phyloP scores from a whole-genome alignment of 2,888 invertebrate species.

The Orthonevra nobilis region DNA sequence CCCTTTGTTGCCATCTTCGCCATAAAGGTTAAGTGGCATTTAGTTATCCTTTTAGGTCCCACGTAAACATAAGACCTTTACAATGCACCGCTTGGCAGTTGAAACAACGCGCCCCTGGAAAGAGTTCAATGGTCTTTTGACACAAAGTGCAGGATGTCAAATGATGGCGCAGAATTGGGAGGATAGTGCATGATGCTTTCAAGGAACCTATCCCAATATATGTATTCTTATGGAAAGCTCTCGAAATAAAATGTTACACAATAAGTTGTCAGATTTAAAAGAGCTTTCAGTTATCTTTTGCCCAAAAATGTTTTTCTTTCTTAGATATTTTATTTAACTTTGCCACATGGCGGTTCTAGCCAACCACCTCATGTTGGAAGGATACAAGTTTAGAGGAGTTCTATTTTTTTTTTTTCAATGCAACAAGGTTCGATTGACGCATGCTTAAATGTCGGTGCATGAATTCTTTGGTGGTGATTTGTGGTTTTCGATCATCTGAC shows the following conservation, averaged over 20 bases:
- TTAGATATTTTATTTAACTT: background rate
- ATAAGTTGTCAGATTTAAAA: slow-evolving; percentile 20
- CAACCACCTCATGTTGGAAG: slow-evolving; percentile 9
- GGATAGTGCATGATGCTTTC: slow-evolving; percentile 30
- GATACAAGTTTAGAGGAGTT: background rate
- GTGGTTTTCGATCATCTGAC: slow-evolving; percentile 41
- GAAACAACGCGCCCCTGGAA: slow-evolving; percentile 13
- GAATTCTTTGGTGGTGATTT: background rate
- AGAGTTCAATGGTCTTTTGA: slow-evolving; percentile 80
- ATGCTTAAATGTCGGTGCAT: slow-evolving; percentile 14
- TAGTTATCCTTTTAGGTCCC: slow-evolving; percentile 50
- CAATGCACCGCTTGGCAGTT: slow-evolving; percentile 1
- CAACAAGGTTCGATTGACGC: slow-evolving; percentile 55
- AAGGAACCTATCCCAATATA: slow-evolving; percentile 67
- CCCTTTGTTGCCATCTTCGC: slow-evolving; percentile 10
- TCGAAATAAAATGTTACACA: slow-evolving; percentile 55
- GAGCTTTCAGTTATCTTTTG: slow-evolving; percentile 36
- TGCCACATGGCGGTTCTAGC: slow-evolving; percentile 36
- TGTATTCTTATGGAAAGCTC: slow-evolving; percentile 50
- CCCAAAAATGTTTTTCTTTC: slow-evolving; percentile 12
- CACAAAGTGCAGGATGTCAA: slow-evolving; percentile 77
- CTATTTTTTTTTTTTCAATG: background rate
- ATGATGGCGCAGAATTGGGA: slow-evolving; percentile 64
- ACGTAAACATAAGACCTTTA: slow-evolving; percentile 20
- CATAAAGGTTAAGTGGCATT: slow-evolving; percentile 63